Base-by-base conservation (phyloP, 2,797 vertebrate genomes). In the Pangasius mekongensis region DNA sequence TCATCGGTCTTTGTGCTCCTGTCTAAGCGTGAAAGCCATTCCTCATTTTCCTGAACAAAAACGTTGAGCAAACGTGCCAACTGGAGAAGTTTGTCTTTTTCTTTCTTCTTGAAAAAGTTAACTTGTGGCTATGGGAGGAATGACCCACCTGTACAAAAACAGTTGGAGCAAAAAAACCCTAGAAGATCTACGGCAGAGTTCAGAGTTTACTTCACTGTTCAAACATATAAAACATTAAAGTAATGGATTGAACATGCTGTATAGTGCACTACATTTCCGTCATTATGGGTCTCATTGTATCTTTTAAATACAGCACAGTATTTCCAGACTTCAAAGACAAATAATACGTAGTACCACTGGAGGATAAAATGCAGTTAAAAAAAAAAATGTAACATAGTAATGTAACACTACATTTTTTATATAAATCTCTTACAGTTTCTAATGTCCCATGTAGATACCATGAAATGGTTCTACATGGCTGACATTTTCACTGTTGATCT, bases 1-100 rank as follows among this genome's bases (percentile, higher is more conserved):
- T 95, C 94, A 95, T 95, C 93, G 94, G 95, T 93, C 94, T 95
- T 94, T 96, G 93, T 96, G 93, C 90, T 74, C 62, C 92, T 94
- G 93, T 95, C 94, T 94, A 92, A 92, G 93, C 60, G 30, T 92
- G 89, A 92, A 94, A 88, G 93, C 91, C 92, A 94, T 94, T 93
- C 92, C 93, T 96, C 94, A 95, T 95, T 95, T 94, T 92, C 94
- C 94, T 90, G 93, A 92, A 93, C 93, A 95, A 94, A 94, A 95
- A 93, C 93, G 93, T 94, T 92, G 8, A 91, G 91, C 91, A 76
- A 90, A 92, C 90, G 92, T 93, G 93, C 93, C 93, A 94, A 93
- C 93, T 22, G 83, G 64, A 54, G n/a, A 54, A 24, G 64, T 69
- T 84, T 54, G n/a, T 67, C 27, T 83, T 67, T 67, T 20, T 22